Evolutionary conservation across 37 sponge, comb jelly and placozoan species (phyloP).

Genomic region (Oopsacas minuta): DNA sequence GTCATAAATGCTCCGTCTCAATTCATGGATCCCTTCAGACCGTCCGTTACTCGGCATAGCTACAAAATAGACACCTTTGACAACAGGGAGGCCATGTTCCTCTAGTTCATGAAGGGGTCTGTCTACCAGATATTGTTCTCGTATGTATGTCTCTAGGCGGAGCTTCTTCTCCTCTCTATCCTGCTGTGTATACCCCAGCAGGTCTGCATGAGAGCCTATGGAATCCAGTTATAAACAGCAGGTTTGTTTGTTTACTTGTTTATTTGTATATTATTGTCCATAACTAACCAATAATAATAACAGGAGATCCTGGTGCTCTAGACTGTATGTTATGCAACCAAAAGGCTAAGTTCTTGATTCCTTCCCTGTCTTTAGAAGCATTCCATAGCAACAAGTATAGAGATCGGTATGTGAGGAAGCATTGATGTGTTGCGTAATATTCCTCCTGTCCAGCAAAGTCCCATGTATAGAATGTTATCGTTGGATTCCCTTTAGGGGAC

Average conservation of each 20-base stretch:
- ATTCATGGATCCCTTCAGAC: conserved; percentile 45
- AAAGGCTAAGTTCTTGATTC: conserved; percentile 48
- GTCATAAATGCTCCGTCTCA: conserved; percentile 56
- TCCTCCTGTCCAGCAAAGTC: conserved; percentile 95
- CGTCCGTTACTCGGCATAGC: conserved; percentile 30
- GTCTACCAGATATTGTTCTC: conserved; percentile 29
- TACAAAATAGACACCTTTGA: conserved; percentile 58
- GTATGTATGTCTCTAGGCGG: conserved; percentile 28
- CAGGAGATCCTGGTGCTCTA: conserved; percentile 75
- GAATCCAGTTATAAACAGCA: not conserved
- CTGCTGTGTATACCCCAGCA: conserved; percentile 23
- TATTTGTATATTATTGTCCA: not conserved
- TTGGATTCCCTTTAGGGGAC: conserved; percentile 25
- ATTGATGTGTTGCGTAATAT: conserved; percentile 91
- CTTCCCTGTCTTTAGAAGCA: conserved; percentile 44
- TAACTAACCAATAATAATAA: conserved; percentile 37
- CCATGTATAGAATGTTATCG: conserved; percentile 80
- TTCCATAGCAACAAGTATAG: conserved; percentile 75
- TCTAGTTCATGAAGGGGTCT: conserved; percentile 32
- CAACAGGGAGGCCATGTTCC: conserved; percentile 64
- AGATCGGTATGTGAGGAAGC: conserved; percentile 68
- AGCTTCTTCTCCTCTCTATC: conserved; percentile 40
- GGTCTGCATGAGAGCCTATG: conserved; percentile 68
- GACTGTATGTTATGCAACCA: conserved; percentile 93
- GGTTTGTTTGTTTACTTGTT: not conserved